Percentiles rank a stretch among this genome's conserved stretches.
Conservation (phyloP, 2,113 vertebrate genomes). For the Leptobrachium leishanense region DNA sequence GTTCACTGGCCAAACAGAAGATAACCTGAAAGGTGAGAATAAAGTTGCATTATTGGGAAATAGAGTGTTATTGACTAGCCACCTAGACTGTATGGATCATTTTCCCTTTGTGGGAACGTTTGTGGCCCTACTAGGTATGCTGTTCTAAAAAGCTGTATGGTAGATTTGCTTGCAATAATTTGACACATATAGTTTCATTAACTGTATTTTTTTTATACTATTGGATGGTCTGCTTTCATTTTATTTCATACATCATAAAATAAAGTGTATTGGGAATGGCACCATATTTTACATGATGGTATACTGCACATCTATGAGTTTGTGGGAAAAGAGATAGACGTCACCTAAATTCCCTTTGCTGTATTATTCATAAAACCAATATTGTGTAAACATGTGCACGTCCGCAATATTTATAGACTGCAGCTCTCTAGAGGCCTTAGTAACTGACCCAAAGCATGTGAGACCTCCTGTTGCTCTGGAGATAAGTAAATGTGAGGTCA, state of each 20-base stretch:
- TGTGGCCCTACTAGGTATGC: too few species aligned
- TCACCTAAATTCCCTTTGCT: neutral
- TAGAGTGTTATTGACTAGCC: too few species aligned
- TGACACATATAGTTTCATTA: neutral
- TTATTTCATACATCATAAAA: neutral
- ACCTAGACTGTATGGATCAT: too few species aligned
- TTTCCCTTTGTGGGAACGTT: too few species aligned
- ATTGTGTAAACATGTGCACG: conserved; percentile 27
- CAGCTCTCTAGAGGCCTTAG: conserved; percentile 14
- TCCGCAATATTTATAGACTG: conserved; percentile 36
- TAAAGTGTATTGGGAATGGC: neutral
- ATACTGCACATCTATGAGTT: neutral
- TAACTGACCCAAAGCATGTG: conserved; percentile 17
- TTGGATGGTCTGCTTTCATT: conserved; percentile 4
- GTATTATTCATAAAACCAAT: conserved; percentile 29
- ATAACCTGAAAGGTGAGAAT: too few species aligned
- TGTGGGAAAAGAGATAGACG: conserved; percentile 25
- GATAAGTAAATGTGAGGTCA: conserved; percentile 20
- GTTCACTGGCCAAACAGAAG: too few species aligned
- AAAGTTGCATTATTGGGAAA: too few species aligned
- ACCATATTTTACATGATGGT: neutral
- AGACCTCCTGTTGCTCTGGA: conserved; percentile 32
- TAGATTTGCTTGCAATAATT: too few species aligned
- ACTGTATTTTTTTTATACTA: too few species aligned
- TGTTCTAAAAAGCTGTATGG: too few species aligned